Conservation (phyloP, 92 coral and sea anemone genomes). For the Micromussa lordhowensis region DNA sequence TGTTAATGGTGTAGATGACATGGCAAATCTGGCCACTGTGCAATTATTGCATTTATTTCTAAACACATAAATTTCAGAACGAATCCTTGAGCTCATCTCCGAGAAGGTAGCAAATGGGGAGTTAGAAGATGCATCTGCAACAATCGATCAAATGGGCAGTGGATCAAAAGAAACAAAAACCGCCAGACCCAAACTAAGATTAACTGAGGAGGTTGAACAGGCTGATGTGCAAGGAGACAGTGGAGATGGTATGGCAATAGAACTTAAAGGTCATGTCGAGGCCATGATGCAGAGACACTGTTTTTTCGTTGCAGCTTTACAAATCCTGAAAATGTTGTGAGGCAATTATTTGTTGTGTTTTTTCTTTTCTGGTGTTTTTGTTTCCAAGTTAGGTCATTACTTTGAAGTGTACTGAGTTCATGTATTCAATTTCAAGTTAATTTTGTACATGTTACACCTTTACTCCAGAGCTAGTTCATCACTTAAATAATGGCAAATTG, state of each 20-base stretch:
- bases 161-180: slow-evolving; percentile 41
- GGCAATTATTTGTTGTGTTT: no score
- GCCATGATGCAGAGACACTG: neutral
- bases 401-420: no score
- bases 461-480: no score
- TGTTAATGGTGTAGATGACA: no score
- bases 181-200: neutral
- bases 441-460: no score
- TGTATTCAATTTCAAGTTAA: no score
- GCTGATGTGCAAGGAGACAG: slow-evolving; percentile 9
- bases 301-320: neutral
- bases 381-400: no score
- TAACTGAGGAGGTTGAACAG: neutral
- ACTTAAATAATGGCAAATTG: no score
- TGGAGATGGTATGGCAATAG: neutral
- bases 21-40: no score
- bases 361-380: no score
- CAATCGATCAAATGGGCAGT: slow-evolving; percentile 55
- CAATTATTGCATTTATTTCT: no score
- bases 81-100: slow-evolving; percentile 69
- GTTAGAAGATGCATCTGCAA: slow-evolving; percentile 67
- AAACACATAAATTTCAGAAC: slow-evolving; percentile 65
- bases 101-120: slow-evolving; percentile 78
- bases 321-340: neutral
- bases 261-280: neutral